Base-by-base conservation (phyloP, 64 coral and sea anemone genomes). In the Stylophora pistillata region DNA sequence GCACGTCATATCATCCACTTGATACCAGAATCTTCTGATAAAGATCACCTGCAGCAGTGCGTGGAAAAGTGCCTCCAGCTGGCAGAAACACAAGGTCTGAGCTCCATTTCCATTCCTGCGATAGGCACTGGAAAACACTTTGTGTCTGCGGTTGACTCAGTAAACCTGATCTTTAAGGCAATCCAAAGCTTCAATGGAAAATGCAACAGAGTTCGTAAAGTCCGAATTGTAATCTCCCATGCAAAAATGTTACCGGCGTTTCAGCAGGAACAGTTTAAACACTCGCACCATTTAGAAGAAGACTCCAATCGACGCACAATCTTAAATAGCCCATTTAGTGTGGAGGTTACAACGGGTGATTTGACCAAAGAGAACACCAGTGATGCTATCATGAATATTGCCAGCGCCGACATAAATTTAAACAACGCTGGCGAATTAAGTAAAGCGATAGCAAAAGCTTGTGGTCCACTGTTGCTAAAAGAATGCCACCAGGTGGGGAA, bases 371-470 rank as follows among this genome's bases (percentile, higher is more conserved):
- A 77, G 56, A 32, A 20, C 13, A 63, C 47, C 7, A n/a, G n/a
- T 13, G 86, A 88, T 9, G 86, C 86, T 21, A 78, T 88, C 34
- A 74, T 76, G n/a, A 62, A 37, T 9, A 26, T 78, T 32, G 65
- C 53, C 18, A 55, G 64, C 37, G 58, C 74, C 33, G 58, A 32
- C n/a, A 21, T 88, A 2, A 14, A 88, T 20, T 10, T 88, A 74
- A 33, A 74, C 72, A 33, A 2, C 15, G 25, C 32, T 52, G 86
- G 86, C 26, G 70, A 58, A 47, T 33, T 54, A 26, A 76, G 86
- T 18, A 32, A 62, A 18, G 73, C 54, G 17, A 65, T 88, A 65
- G 30, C 32, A 27, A 0, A 34, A 33, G 53, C 0, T 5, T 41
- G 74, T 15, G 86, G 86, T 61, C 30, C 74, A 18, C 26, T 14